A percentile compares a stretch with the other conserved stretches of the same genome.
Evolutionary conservation across 2,797 vertebrate species (phyloP).

Genomic region (Florisuga fusca): DNA sequence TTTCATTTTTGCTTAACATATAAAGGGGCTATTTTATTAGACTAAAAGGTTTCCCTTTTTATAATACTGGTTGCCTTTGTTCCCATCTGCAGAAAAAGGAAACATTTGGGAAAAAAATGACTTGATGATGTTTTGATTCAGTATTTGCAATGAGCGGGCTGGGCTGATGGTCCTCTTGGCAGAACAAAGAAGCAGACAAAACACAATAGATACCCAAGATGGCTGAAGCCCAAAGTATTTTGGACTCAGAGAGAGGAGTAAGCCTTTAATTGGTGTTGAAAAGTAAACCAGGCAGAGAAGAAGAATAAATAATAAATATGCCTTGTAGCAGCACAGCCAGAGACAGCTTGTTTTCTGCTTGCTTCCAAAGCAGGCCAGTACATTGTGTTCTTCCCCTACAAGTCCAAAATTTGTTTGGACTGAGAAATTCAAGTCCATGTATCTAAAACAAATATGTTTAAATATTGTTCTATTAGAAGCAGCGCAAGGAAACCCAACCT

Average conservation of each 20-base stretch:
- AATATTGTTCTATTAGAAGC: conserved; percentile 26
- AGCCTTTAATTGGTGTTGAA: conserved; percentile 46
- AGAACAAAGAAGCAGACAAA: neutral
- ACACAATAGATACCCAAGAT: neutral
- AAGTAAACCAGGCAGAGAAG: conserved; percentile 47
- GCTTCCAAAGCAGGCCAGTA: neutral
- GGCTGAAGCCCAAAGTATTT: conserved; percentile 33
- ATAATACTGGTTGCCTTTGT: neutral
- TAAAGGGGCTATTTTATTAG: neutral
- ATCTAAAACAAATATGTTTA: conserved; percentile 55
- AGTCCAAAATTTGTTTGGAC: conserved; percentile 32
- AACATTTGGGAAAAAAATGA: neutral
- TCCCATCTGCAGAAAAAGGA: neutral
- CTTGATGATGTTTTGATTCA: neutral
- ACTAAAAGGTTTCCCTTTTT: neutral
- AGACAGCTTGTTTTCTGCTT: neutral
- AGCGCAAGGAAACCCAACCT: neutral
- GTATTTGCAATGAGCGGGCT: neutral
- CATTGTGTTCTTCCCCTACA: neutral
- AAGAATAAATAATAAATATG: conserved; percentile 63
- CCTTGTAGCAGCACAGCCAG: conserved; percentile 27
- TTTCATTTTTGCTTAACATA: neutral
- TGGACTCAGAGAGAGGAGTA: neutral
- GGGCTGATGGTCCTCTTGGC: neutral
- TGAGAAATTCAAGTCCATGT: conserved; percentile 8